Evolutionary conservation across 2,113 vertebrate species (phyloP).

Genomic region (Cichladusa arquata): DNA sequence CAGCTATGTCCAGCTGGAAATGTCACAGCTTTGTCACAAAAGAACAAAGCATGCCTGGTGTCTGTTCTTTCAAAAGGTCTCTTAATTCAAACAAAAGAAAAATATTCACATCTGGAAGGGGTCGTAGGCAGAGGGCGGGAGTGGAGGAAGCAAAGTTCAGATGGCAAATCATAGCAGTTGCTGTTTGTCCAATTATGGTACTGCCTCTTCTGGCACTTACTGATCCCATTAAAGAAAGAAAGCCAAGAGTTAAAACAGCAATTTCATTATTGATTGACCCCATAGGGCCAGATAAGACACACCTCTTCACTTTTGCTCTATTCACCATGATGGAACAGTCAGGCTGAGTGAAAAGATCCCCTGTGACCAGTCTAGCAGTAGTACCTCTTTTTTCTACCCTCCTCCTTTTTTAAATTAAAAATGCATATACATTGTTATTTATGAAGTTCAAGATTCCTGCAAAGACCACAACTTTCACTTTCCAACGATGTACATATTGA

Average conservation of each 20-base stretch:
- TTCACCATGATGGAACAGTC: neutral
- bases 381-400: neutral
- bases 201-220: neutral
- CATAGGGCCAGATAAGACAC: neutral
- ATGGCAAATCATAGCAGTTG: slow-evolving; percentile 2
- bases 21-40: slow-evolving; percentile 31
- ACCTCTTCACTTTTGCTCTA: neutral
- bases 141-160: slow-evolving; percentile 34
- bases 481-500: neutral
- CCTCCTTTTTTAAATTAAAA: neutral
- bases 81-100: slow-evolving; percentile 57
- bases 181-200: slow-evolving; percentile 1
- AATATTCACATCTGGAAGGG: slow-evolving; percentile 61
- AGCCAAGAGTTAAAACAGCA: slow-evolving; percentile 12
- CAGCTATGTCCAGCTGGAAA: slow-evolving; percentile 53
- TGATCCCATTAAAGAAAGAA: neutral
- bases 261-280: slow-evolving; percentile 11
- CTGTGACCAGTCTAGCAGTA: neutral
- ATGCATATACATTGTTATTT: neutral
- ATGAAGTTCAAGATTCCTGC: neutral
- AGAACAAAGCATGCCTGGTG: slow-evolving; percentile 32
- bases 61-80: slow-evolving; percentile 45
- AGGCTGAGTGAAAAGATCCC: neutral
- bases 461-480: slow-evolving; percentile 25
- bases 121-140: neutral